phyloP scores from a whole-genome alignment of 2,888 invertebrate genomes.

The Plagiodera versicolora region DNA sequence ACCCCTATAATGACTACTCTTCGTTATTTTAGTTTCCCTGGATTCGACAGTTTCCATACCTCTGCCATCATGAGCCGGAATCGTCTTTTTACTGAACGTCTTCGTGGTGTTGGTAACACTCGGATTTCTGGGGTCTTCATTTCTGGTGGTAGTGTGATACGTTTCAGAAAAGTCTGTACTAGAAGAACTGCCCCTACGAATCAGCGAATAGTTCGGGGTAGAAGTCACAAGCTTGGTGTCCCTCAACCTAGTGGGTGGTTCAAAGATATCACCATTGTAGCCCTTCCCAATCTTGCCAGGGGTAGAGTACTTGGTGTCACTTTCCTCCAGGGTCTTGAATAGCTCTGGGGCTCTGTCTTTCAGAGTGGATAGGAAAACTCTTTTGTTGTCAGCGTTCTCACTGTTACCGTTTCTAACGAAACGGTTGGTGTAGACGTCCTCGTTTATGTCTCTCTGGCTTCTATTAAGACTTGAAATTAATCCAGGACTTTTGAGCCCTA shows the following conservation, averaged over 20 bases:
- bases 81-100: slow-evolving; percentile 68
- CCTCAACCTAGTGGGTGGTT: slow-evolving; percentile 53
- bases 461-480: slow-evolving; percentile 84
- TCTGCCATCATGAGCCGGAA: slow-evolving; percentile 66
- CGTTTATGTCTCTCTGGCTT: slow-evolving; percentile 74
- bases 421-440: slow-evolving; percentile 60
- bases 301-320: slow-evolving; percentile 52
- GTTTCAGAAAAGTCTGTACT: slow-evolving; percentile 74
- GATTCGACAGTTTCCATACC: slow-evolving; percentile 70
- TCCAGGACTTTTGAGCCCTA: slow-evolving; percentile 80
- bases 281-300: slow-evolving; percentile 45
- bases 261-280: slow-evolving; percentile 52
- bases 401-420: slow-evolving; percentile 61
- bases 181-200: slow-evolving; percentile 67
- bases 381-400: slow-evolving; percentile 55
- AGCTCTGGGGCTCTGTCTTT: slow-evolving; percentile 72
- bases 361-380: slow-evolving; percentile 69
- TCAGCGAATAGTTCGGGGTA: slow-evolving; percentile 54
- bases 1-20: slow-evolving; percentile 54
- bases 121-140: slow-evolving; percentile 68
- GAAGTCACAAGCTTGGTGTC: slow-evolving; percentile 41
- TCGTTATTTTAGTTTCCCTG: slow-evolving; percentile 70
- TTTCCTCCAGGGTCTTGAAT: slow-evolving; percentile 69
- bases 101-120: slow-evolving; percentile 72
- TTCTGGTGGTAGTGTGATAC: slow-evolving; percentile 68